Evolutionary conservation across 2,113 vertebrate genomes (phyloP).

Genomic region (Eonycteris spelaea): DNA sequence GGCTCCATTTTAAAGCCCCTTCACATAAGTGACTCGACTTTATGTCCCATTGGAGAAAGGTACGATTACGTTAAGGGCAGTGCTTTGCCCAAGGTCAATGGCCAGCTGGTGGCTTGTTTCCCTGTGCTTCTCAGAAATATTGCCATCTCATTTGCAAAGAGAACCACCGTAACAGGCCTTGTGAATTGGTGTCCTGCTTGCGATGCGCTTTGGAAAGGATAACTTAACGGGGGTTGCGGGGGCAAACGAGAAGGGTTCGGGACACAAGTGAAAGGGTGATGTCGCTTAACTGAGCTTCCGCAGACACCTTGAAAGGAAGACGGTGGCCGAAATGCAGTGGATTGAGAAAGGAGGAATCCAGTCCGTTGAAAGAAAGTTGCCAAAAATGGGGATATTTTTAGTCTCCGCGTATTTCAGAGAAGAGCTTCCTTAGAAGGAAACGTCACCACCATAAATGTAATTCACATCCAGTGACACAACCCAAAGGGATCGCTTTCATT

Average conservation of each 20-base stretch:
- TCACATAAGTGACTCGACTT: background rate
- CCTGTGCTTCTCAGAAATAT: background rate
- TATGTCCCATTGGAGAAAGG: background rate
- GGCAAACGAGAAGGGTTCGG: rapidly evolving
- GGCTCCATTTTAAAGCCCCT: background rate
- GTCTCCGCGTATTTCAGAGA: background rate
- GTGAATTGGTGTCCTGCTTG: background rate
- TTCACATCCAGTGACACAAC: background rate
- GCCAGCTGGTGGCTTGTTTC: background rate
- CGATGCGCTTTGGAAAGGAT: background rate
- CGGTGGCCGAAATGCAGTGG: too few relatives aligned
- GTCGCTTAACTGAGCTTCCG: background rate
- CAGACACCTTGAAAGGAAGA: background rate
- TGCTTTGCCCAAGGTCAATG: background rate
- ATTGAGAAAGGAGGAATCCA: background rate
- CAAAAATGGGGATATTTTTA: background rate
- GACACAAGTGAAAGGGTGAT: background rate
- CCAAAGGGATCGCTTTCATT: background rate
- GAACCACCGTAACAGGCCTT: rapidly evolving
- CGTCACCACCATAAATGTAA: background rate
- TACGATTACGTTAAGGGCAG: background rate
- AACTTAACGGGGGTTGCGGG: background rate
- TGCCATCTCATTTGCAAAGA: background rate
- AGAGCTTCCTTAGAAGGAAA: background rate
- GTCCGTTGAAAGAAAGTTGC: background rate